phyloP scores from a whole-genome alignment of 2,113 vertebrate species.

The Romanogobio albipinnatus region DNA sequence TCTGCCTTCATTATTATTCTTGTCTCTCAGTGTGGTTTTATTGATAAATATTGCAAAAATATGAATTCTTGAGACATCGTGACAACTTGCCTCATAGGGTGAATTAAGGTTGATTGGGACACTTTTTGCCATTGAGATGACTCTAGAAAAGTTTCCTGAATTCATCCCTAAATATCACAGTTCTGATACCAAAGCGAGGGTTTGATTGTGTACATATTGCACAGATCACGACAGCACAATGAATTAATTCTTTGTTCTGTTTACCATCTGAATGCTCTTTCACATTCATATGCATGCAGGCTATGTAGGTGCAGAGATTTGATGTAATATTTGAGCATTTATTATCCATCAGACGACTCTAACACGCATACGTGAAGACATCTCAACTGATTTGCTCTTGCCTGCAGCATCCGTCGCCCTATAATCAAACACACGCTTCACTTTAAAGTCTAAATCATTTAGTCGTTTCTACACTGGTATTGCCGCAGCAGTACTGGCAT shows the following conservation, averaged over 20 bases:
- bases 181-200: background rate
- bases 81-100: no score
- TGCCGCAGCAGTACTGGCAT: slow-evolving; percentile 72
- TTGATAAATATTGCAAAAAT: background rate
- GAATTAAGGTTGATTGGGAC: no score
- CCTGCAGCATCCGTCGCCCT: slow-evolving; percentile 16
- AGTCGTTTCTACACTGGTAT: slow-evolving; percentile 28
- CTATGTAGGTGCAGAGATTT: background rate
- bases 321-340: slow-evolving; percentile 11
- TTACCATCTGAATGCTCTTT: background rate
- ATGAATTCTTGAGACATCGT: background rate
- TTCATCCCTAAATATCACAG: background rate
- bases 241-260: background rate
- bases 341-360: slow-evolving; percentile 1
- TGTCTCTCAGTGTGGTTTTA: background rate
- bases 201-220: background rate
- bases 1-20: background rate
- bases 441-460: slow-evolving; percentile 44
- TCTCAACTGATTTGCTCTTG: slow-evolving; percentile 30
- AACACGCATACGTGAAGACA: background rate
- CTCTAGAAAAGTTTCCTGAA: no score
- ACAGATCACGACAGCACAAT: background rate
- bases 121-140: no score
- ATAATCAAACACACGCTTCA: slow-evolving; percentile 33
- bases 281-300: background rate